Evolutionary conservation across 2,113 vertebrate genomes (phyloP), one percentile per base, ranked within the genome.

Genomic region (Siniperca chuatsi): DNA sequence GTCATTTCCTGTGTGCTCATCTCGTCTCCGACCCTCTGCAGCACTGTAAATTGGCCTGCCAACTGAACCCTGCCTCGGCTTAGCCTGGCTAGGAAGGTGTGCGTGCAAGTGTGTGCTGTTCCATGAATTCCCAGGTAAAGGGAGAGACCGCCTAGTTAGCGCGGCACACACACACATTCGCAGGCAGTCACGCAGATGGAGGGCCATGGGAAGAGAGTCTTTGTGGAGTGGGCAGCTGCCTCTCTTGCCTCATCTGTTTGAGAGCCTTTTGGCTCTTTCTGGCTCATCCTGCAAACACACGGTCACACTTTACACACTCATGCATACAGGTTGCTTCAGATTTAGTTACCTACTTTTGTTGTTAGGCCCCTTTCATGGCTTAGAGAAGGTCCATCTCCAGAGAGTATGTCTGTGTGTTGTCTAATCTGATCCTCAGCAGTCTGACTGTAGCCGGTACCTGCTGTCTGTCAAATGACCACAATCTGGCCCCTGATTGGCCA

Each of bases 1-100:
- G 90, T 94, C 48, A 89, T 95, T 93, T 95, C 91, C 93, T 90
- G 84, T 73, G 37, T 46, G 72, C 79, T 89, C 89, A 50, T 90
- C 90, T 91, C 72, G 48, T 93, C 86, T 88, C 75, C 40, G 68
- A 71, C 78, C 78, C 55, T 65, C 70, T 75, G 82, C 76, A 40
- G 29, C 48, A 25, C 84, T 87, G 89, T 75, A 88, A 90, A 90
- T 90, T 88, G 79, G 82, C 68, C 87, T 89, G 83, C 85, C 85
- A 87, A 86, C 83, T 89, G 91, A 92, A 90, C 69, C 58, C 77
- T 80, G 77, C 44, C 70, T 78, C 37, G 33, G 70, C 85, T 92
- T 73, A 79, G 88, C 65, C 60, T 57, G 80, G 87, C 85, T 33
- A 42, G 44, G 37, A 79, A 72, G 46, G 61, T 72, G 71, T 37